Base-by-base conservation (phyloP, 2,113 vertebrate genomes). In the Grammomys dolichurus region DNA sequence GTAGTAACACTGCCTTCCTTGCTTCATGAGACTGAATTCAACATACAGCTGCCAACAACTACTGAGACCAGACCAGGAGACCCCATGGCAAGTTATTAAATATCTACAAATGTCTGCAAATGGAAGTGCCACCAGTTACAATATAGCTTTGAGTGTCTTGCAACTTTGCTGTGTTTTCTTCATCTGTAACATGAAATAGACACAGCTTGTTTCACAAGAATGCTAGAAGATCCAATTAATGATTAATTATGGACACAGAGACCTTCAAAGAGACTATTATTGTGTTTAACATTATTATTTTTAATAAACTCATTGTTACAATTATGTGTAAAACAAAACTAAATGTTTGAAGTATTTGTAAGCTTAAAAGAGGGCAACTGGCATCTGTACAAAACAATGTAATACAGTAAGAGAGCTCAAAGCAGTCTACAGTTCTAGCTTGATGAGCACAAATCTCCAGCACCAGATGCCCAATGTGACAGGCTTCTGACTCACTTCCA, bases 221-320 rank as follows among this genome's bases (percentile, higher is more conserved):
- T 69, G 5, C 22, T 46, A 7, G n/a, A 48, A 95, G 28, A 78
- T 72, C 77, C 46, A 95, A 89, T 92, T 81, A 81, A 85, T 89
- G 58, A 96, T 75, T 93, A 87, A 94, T 91, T 94, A 56, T 51
- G 20, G 33, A 16, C 69, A 77, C 10, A 9, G 3, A 90, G 54
- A 90, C 87, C 87, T 95, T 95, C 65, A 95, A 36, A 20, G 63
- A 76, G 77, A 95, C 93, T 81, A 63, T 54, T 81, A 65, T 87
- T 94, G 22, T 85, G 73, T 87, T 90, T 89, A 56, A 75, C 60
- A 95, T 81, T 54, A 95, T 90, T 78, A 94, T 93, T 92, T 93
- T 91, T 67, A 97, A 91, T 43, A 97, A 93, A 90, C 60, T 28
- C 82, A 65, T 92, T 92, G 85, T 76, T 90, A 72, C 65, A 90